Percentiles rank a stretch among this genome's conserved stretches.
Conservation (phyloP, 2,888 invertebrate species). For the Metalampra italica region DNA sequence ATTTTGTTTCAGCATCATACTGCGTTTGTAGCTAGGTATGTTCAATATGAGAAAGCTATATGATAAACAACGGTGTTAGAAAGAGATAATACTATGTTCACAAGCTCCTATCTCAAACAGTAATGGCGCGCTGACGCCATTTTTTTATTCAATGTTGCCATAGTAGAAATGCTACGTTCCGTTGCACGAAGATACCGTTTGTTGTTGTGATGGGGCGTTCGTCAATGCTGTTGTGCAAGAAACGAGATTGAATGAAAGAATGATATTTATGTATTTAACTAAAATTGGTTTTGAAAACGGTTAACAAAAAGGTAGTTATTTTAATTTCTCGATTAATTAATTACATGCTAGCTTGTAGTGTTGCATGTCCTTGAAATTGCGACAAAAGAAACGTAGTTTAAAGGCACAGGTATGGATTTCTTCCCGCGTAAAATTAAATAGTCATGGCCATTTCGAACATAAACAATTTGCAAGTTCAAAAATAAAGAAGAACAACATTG, state of each 20-base stretch:
- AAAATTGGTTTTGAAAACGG: too few relatives aligned
- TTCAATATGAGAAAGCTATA: slow-evolving; percentile 10
- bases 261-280: too few relatives aligned
- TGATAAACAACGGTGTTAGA: neutral
- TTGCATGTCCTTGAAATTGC: too few relatives aligned
- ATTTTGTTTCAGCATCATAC: slow-evolving; percentile 10
- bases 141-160: slow-evolving; percentile 24
- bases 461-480: neutral
- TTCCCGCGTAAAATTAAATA: neutral
- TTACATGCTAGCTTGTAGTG: too few relatives aligned
- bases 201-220: too few relatives aligned
- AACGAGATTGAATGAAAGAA: too few relatives aligned
- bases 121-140: slow-evolving; percentile 30
- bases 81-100: slow-evolving; percentile 14
- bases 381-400: neutral
- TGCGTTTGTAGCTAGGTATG: slow-evolving; percentile 6
- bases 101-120: slow-evolving; percentile 7
- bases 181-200: slow-evolving; percentile 3
- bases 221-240: too few relatives aligned
- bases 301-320: too few relatives aligned
- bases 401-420: neutral
- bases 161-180: slow-evolving; percentile 10
- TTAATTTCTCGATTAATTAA: too few relatives aligned
- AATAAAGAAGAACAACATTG: too few relatives aligned
- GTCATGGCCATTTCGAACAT: neutral